phyloP scores from a whole-genome alignment of 2,888 invertebrate genomes.

The Phyllotreta striolata region DNA sequence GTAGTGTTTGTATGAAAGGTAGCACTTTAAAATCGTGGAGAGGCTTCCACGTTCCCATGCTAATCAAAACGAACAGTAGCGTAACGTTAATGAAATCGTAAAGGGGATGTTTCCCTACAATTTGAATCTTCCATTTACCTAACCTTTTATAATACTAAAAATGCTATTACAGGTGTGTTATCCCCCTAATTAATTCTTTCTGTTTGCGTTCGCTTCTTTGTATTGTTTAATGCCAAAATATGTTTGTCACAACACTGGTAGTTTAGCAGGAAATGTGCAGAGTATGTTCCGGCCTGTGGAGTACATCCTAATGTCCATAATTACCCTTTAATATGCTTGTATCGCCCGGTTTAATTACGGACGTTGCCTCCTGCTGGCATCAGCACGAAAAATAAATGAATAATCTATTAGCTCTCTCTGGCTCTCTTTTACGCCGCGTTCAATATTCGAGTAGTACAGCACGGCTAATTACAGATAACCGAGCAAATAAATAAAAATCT shows the following conservation, averaged over 20 bases:
- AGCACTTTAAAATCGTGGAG: slow-evolving; percentile 11
- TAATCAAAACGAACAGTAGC: slow-evolving; percentile 13
- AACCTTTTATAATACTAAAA: too few relatives aligned
- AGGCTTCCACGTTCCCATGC: slow-evolving; percentile 3
- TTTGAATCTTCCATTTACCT: too few relatives aligned
- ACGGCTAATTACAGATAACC: too few relatives aligned
- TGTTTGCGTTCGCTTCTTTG: too few relatives aligned
- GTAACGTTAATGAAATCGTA: too few relatives aligned
- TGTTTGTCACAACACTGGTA: slow-evolving; percentile 13
- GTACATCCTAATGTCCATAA: slow-evolving; percentile 52
- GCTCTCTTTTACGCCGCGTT: background rate
- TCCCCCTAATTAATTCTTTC: too few relatives aligned
- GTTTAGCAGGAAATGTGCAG: slow-evolving; percentile 47
- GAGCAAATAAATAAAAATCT: too few relatives aligned
- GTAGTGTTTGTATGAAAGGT: slow-evolving; percentile 10
- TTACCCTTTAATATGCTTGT: slow-evolving; percentile 54
- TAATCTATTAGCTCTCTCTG: slow-evolving; percentile 44
- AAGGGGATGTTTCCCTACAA: too few relatives aligned
- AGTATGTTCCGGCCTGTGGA: slow-evolving; percentile 49
- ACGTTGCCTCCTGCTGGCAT: slow-evolving; percentile 42
- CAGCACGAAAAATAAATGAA: slow-evolving; percentile 41
- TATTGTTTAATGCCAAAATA: too few relatives aligned
- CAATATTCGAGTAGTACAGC: too few relatives aligned
- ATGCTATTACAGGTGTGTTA: too few relatives aligned
- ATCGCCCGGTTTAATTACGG: slow-evolving; percentile 47